Evolutionary conservation across 1,140 invertebrate species (phyloP).

Genomic region (Drosophila melanica): DNA sequence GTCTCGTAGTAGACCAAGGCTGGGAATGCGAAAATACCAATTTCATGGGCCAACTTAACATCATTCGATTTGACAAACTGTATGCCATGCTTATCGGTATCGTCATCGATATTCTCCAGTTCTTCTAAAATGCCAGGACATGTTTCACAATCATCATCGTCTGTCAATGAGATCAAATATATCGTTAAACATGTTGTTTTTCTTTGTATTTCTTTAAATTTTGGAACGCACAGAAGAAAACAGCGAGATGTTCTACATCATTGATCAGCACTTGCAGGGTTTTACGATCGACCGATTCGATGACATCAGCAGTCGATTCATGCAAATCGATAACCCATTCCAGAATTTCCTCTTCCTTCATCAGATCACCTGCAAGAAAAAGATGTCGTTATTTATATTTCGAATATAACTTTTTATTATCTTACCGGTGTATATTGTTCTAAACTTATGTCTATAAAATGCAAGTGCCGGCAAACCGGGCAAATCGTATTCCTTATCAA

Average conservation of each 20-base stretch:
- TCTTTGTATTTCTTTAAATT: neutral
- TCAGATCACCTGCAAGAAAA: slow-evolving; percentile 88
- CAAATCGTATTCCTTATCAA: slow-evolving; percentile 95
- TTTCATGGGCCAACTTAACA: slow-evolving; percentile 93
- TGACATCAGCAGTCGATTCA: slow-evolving; percentile 93
- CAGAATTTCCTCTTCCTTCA: slow-evolving; percentile 95
- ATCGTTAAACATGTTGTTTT: slow-evolving; percentile 13
- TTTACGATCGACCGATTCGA: slow-evolving; percentile 95
- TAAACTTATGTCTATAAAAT: slow-evolving; percentile 95
- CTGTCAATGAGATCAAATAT: slow-evolving; percentile 83
- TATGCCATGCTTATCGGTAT: slow-evolving; percentile 95
- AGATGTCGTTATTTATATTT: neutral
- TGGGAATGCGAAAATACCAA: slow-evolving; percentile 95
- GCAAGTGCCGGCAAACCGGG: slow-evolving; percentile 92
- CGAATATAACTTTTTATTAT: neutral
- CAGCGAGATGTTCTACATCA: slow-evolving; percentile 95
- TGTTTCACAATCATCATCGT: slow-evolving; percentile 92
- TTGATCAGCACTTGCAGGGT: slow-evolving; percentile 94
- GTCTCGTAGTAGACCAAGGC: slow-evolving; percentile 96
- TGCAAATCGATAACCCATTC: slow-evolving; percentile 95
- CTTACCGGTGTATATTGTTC: slow-evolving; percentile 90
- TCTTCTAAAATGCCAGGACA: slow-evolving; percentile 94
- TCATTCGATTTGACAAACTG: slow-evolving; percentile 98
- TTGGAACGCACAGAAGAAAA: slow-evolving; percentile 92
- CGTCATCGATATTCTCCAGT: slow-evolving; percentile 96